A percentile compares a stretch with the other conserved stretches of the same genome.
These are phyloP conservation scores for Isurus oxyrinchus DNA, from an alignment of 2,113 vertebrate genomes.

Conservation along the genomic window DNA sequence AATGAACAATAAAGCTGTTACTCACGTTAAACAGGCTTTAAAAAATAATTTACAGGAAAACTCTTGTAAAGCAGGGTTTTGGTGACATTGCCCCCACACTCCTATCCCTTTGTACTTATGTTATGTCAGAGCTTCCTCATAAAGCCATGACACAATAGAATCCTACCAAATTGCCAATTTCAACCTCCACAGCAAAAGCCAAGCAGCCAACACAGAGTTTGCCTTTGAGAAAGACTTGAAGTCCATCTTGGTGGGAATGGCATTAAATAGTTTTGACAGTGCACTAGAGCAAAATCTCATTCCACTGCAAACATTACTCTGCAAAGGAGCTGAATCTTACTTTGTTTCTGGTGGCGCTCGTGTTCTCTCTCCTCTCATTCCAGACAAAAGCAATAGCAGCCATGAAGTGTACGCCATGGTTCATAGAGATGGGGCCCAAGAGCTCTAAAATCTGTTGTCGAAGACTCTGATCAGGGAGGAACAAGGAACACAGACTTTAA, in stretches of 20 bases:
- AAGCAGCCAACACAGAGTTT: background rate
- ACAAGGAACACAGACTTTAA: constrained; percentile 16
- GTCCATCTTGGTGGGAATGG: background rate
- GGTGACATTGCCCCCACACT: background rate
- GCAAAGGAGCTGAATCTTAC: constrained; percentile 47
- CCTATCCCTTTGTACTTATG: background rate
- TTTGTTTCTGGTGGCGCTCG: constrained; percentile 75
- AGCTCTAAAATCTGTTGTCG: constrained; percentile 95
- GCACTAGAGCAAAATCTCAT: background rate
- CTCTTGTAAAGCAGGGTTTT: background rate
- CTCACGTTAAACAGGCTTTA: background rate
- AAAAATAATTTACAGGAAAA: background rate
- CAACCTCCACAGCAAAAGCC: background rate
- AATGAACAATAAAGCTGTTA: background rate
- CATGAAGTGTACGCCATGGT: constrained; percentile 97
- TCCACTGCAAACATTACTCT: too few relatives aligned
- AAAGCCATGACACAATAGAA: background rate
- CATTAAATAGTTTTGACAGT: background rate
- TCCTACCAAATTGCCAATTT: background rate
- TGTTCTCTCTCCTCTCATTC: constrained; percentile 87
- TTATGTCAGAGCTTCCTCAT: background rate
- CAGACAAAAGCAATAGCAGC: constrained; percentile 95
- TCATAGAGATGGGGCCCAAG: constrained; percentile 95
- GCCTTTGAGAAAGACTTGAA: background rate
- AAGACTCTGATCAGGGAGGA: constrained; percentile 68